A percentile compares a stretch with the other conserved stretches of the same genome.
phyloP scores from a whole-genome alignment of 2,113 vertebrate species.

The Prionailurus viverrinus region DNA sequence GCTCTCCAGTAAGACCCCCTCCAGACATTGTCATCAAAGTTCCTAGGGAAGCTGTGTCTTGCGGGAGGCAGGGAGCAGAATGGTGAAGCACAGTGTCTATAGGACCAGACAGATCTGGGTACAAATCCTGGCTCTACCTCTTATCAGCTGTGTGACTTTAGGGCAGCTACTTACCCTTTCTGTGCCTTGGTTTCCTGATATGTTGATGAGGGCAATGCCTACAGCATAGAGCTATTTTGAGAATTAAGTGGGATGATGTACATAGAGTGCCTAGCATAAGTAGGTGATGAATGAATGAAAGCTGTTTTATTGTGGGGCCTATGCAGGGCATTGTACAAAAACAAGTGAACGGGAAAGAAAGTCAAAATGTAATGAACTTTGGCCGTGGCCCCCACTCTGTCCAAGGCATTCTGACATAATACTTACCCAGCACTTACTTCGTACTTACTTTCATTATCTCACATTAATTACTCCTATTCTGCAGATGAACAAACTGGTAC shows the following conservation, averaged over 20 bases:
- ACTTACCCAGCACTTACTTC: neutral
- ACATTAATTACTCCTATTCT: neutral
- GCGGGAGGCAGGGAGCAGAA: neutral
- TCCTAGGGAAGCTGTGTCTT: neutral
- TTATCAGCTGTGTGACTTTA: neutral
- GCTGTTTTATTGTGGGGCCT: neutral
- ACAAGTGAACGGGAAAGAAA: neutral
- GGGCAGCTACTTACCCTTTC: constrained; percentile 10
- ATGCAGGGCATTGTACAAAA: neutral
- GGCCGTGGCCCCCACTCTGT: neutral
- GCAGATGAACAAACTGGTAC: neutral
- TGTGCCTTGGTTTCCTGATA: constrained; percentile 36
- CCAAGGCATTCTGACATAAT: neutral
- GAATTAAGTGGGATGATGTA: constrained; percentile 41
- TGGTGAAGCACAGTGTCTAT: neutral
- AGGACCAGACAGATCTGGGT: neutral
- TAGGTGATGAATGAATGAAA: constrained; percentile 37
- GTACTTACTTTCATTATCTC: neutral
- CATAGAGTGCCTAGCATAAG: neutral
- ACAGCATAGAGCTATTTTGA: constrained; percentile 3
- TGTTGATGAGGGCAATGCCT: neutral
- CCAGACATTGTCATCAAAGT: neutral
- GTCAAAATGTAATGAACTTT: neutral
- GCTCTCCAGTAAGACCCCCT: neutral
- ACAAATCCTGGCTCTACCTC: neutral